phyloP scores from a whole-genome alignment of 1,140 invertebrate genomes.

The Cherax destructor region DNA sequence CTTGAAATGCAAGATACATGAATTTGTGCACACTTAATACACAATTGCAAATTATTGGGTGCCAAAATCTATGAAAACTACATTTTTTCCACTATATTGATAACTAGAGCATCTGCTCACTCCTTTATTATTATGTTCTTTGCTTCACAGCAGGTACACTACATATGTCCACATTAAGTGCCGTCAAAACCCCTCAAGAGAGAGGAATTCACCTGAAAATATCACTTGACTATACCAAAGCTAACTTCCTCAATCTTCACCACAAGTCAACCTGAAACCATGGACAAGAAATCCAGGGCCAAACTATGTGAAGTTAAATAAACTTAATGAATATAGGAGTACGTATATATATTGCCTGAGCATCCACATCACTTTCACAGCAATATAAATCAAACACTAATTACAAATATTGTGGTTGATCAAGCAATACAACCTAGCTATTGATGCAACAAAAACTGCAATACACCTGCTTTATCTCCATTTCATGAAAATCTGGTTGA shows the following conservation, averaged over 20 bases:
- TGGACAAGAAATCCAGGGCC: background rate
- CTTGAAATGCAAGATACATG: slow-evolving; percentile 46
- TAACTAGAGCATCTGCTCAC: slow-evolving; percentile 41
- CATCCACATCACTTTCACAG: background rate
- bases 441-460: background rate
- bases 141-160: slow-evolving; percentile 61
- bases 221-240: slow-evolving; percentile 24
- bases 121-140: slow-evolving; percentile 48
- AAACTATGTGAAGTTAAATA: background rate
- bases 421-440: background rate
- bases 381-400: background rate
- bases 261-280: background rate
- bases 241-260: slow-evolving; percentile 5
- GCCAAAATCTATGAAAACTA: slow-evolving; percentile 66
- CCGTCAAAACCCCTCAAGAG: background rate
- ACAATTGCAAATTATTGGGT: slow-evolving; percentile 50
- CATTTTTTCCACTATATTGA: slow-evolving; percentile 42
- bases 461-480: background rate
- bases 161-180: slow-evolving; percentile 7
- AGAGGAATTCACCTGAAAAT: slow-evolving; percentile 26
- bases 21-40: slow-evolving; percentile 61
- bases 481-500: background rate
- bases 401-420: background rate
- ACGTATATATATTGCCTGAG: background rate
- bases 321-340: background rate